Percentiles rank a stretch among this genome's conserved stretches.
phyloP scores from a whole-genome alignment of 2,797 vertebrate species.

The Momotus momota region DNA sequence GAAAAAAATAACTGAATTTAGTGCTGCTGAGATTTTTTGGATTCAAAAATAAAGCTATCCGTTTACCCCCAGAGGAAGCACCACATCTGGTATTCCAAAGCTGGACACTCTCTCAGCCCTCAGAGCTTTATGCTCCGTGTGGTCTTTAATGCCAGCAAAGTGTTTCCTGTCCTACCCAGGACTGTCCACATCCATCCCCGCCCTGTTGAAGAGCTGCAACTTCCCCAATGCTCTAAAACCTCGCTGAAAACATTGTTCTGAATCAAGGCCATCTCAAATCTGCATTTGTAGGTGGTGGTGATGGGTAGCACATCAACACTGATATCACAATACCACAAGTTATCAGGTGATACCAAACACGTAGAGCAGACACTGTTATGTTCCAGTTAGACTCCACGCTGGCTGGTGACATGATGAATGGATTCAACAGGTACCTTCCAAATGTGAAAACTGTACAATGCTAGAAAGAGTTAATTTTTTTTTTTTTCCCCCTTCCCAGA shows the following conservation, averaged over 20 bases:
- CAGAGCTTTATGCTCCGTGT: background rate
- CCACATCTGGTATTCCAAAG: background rate
- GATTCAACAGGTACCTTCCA: background rate
- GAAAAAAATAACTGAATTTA: background rate
- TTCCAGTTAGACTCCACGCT: background rate
- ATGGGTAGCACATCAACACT: background rate
- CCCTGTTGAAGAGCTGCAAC: background rate
- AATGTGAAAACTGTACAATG: fast-evolving
- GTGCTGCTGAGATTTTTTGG: background rate
- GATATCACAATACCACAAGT: fast-evolving
- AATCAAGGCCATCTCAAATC: background rate
- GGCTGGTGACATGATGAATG: fast-evolving
- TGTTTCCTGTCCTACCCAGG: background rate
- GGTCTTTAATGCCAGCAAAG: background rate
- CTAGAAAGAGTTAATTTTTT: background rate
- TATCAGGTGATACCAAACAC: background rate
- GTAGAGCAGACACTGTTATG: fast-evolving
- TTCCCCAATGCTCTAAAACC: background rate
- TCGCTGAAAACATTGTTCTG: fast-evolving
- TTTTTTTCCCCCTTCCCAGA: background rate
- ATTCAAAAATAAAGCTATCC: background rate
- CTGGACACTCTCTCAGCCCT: background rate
- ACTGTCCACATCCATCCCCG: background rate
- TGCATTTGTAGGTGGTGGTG: fast-evolving
- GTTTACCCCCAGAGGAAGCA: background rate